Base-by-base conservation (phyloP, 2,113 vertebrate genomes). In the Archocentrus centrarchus region DNA sequence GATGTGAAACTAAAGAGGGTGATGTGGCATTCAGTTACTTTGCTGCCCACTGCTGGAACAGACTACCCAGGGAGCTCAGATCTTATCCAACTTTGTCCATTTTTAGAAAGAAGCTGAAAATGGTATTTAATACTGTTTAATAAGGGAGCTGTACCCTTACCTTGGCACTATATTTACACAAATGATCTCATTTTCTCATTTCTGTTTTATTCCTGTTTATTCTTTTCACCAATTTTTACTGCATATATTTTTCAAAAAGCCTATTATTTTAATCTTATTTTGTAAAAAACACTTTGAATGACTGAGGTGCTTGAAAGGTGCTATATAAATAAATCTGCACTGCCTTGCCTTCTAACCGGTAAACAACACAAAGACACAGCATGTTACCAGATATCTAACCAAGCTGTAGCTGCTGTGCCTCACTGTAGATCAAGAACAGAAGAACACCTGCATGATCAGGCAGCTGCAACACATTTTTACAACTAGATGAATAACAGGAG, bases 81-180 rank as follows among this genome's bases (percentile, higher is more conserved):
- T 63, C n/a, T 39, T 39, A 6, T 39, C 20, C 20, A 4, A 20
- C 0, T 37, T 15, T 53, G 0, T 13, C 62, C 20, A 0, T 22
- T 39, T 39, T 5, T 7, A 13, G 11, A 50, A 50, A 44, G 14
- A 50, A 15, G 37, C 20, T 22, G 0, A 22, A 39, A 64, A 35
- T 35, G 32, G 32, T 47, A 47, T 47, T 47, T 15, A 70, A 13
- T 17, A 17, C 47, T 1, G 2, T 11, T 17, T 50, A 50, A 50
- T 50, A 3, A 50, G 14, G 13, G 14, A 50, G 47, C 47, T 50
- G 47, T 50, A 50, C 14, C 47, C 4, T 15, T 50, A 50, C 14
- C 11, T 5, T 50, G 47, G 14, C 4, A 50, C 14, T 50, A 15
- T 50, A 50, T 15, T 6, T 15, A 15, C 47, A 44, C 39, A 39